Percentiles rank a stretch among this genome's conserved stretches.
phyloP scores from a whole-genome alignment of 1,140 invertebrate species.

The Tigriopus japonicus region DNA sequence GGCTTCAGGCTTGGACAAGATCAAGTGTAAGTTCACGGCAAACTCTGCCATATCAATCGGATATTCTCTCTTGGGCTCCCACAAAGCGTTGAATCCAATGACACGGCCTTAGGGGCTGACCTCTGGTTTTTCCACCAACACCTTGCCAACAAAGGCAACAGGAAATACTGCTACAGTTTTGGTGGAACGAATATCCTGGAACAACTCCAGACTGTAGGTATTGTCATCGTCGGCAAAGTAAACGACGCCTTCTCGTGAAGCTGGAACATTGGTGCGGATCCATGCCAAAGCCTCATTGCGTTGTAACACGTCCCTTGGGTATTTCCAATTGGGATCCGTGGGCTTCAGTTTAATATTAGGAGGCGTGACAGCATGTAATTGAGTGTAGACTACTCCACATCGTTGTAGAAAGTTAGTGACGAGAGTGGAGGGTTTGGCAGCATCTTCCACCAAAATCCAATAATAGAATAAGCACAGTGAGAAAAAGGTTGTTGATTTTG shows the following conservation, averaged over 20 bases:
- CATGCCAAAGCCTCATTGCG: constrained; percentile 58
- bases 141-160: constrained; percentile 77
- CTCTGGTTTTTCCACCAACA: constrained; percentile 63
- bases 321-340: constrained; percentile 61
- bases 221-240: constrained; percentile 99
- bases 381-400: constrained; percentile 50
- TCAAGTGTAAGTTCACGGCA: constrained; percentile 64
- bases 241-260: constrained; percentile 47
- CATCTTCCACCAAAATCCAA: constrained; percentile 90
- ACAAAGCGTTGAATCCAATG: constrained; percentile 43
- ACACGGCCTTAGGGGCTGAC: constrained; percentile 43
- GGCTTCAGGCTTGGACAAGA: constrained; percentile 53
- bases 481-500: too few species aligned
- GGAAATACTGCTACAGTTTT: constrained; percentile 88
- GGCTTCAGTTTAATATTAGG: constrained; percentile 40
- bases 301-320: constrained; percentile 84
- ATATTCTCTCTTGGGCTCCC: constrained; percentile 70
- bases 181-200: constrained; percentile 70
- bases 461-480: too few species aligned
- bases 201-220: constrained; percentile 68
- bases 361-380: constrained; percentile 53
- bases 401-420: constrained; percentile 59
- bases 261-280: constrained; percentile 16
- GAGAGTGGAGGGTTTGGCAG: constrained; percentile 46
- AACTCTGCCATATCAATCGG: constrained; percentile 98